Evolutionary conservation across 2,888 invertebrate genomes (phyloP), one percentile per base, ranked within the genome.

Genomic region (Lasioglossum marginatum): DNA sequence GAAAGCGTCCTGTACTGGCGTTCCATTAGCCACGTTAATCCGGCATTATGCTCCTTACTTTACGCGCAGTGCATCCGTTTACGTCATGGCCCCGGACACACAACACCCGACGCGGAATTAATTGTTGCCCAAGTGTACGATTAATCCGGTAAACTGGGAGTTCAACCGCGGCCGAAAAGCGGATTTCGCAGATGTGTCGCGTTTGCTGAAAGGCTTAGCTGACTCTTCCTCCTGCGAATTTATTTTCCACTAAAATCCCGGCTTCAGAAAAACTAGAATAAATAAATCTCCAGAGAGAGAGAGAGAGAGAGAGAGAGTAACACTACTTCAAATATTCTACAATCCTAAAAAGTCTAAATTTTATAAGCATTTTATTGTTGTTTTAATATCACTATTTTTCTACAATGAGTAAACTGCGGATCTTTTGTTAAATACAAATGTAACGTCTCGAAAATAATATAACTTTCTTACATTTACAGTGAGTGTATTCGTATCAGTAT

Each of bases 1-100:
- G 93, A 94, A 93, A 93, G 90, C 90, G 87, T 81, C 81, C 87
- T 82, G 88, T 77, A 82, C 81, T 74, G 86, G 88, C 75, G 88
- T 89, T 89, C 87, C 89, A 88, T 90, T 89, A 89, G 86, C 82
- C 87, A 82, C 80, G 87, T 91, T 91, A 91, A 89, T 87, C 85
- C 88, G 81, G 60, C 81, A 85, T 89, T 90, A 85, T 88, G 74
- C 89, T 91, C 78, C 85, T 90, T 89, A 87, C 76, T 91, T 90
- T 89, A 82, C 89, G 80, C 86, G 79, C 88, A 40, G 77, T 83
- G 88, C 87, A 90, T 90, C 87, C 89, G 90, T 91, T 91, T 87
- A 86, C 91, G 91, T 91, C 89, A 91, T 73, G 60, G 45, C 68
- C 23, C 66, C 82, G 85, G 85, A 88, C 76, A 85, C 81, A 74